A percentile compares a stretch with the other conserved stretches of the same genome.
Conservation (phyloP, 2,113 vertebrate species). For the Trematocara marginatum region DNA sequence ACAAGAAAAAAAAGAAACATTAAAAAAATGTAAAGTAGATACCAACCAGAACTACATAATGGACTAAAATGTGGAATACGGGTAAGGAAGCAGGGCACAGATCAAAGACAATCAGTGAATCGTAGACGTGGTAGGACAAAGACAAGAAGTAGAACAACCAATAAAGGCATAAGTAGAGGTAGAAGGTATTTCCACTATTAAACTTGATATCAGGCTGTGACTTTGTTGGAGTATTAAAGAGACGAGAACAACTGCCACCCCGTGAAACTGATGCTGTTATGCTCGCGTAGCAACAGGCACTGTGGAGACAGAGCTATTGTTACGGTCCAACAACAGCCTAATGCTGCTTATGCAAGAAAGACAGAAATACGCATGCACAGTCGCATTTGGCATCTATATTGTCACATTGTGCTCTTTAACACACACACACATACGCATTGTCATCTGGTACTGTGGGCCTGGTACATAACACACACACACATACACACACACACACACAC, state of each 20-base stretch:
- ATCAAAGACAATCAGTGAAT: not conserved
- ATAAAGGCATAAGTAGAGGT: not conserved
- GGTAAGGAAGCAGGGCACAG: not conserved
- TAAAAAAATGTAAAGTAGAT: not conserved
- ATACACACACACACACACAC: not conserved
- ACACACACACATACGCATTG: not conserved
- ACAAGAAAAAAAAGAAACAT: not conserved
- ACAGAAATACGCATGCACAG: not conserved
- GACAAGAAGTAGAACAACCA: not conserved
- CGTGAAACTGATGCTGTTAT: slow-evolving; percentile 29
- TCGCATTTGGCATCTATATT: not conserved
- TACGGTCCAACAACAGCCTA: slow-evolving; percentile 4
- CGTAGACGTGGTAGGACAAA: not conserved
- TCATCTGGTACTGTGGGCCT: not conserved
- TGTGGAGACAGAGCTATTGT: slow-evolving; percentile 37
- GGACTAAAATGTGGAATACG: not conserved
- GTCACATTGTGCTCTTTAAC: not conserved
- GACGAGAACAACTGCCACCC: not conserved
- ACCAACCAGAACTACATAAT: not conserved
- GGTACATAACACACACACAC: not conserved
- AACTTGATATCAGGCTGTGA: not conserved
- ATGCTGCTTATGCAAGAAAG: slow-evolving; percentile 13
- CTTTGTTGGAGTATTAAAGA: not conserved
- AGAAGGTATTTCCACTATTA: not conserved
- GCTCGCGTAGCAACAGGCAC: slow-evolving; percentile 26